Percentiles rank a stretch among this genome's conserved stretches.
Conservation (phyloP, 2,797 vertebrate genomes). For the Sebastiscus albofasciatus region DNA sequence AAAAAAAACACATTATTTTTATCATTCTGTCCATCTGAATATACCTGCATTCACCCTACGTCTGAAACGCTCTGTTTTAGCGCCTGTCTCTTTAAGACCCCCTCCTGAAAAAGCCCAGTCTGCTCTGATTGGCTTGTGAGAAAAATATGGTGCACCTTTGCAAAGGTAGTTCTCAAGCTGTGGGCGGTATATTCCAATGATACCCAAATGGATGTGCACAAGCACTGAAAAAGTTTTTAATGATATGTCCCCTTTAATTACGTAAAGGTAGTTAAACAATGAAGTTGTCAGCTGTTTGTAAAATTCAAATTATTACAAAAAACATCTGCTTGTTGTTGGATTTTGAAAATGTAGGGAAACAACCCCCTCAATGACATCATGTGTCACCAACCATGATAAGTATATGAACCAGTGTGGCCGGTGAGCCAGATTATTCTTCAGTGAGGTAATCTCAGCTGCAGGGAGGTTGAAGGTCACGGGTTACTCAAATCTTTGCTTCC, state of each 20-base stretch:
- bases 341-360: background rate
- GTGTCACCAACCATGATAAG: background rate
- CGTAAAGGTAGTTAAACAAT: background rate
- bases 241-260: background rate
- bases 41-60: accelerated
- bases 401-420: background rate
- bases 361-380: background rate
- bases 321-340: background rate
- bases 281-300: background rate
- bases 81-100: no score
- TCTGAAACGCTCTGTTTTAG: no score
- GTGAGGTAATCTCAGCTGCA: conserved; percentile 5
- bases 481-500: conserved; percentile 47
- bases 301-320: background rate
- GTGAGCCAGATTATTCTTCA: background rate
- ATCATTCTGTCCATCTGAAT: no score
- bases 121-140: no score
- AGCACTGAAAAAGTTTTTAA: background rate
- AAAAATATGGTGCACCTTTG: no score
- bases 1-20: no score
- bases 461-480: conserved; percentile 19
- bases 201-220: no score
- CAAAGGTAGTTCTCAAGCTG: no score
- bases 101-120: no score
- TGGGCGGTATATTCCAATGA: no score